These are phyloP conservation scores for Lepetodrilus schrolli DNA, from an alignment of 2,888 invertebrate genomes.

Conservation along the genomic window DNA sequence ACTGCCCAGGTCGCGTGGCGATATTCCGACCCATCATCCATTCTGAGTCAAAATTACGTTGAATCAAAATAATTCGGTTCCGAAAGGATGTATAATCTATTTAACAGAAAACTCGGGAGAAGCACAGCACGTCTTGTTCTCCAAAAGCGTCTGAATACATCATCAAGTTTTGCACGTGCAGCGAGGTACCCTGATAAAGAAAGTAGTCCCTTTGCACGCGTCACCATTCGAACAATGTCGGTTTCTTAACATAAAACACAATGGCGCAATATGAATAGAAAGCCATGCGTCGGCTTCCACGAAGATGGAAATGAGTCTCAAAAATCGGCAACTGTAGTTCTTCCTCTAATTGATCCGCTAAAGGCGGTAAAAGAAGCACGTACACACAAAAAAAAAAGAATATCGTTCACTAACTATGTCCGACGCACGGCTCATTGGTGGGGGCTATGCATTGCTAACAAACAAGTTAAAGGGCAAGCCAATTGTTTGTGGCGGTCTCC, in stretches of 20 bases:
- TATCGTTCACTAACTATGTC: not conserved
- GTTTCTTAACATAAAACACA: not conserved
- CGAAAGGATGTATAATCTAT: slow-evolving; percentile 2
- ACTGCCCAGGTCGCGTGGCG: not conserved
- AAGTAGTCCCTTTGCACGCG: slow-evolving; percentile 5
- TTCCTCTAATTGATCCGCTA: not conserved
- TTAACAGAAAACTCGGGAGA: not conserved
- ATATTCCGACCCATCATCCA: not conserved
- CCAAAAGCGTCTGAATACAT: not conserved
- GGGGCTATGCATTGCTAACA: too few relatives aligned
- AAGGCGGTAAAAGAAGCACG: not conserved
- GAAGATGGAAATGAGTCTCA: not conserved
- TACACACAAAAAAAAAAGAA: not conserved
- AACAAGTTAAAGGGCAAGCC: slow-evolving; percentile 1
- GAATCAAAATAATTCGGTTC: slow-evolving; percentile 10
- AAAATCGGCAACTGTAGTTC: not conserved
- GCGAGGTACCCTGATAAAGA: not conserved
- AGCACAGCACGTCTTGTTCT: not conserved
- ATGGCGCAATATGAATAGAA: not conserved
- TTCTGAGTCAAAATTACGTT: not conserved
- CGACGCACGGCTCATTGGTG: too few relatives aligned
- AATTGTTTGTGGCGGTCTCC: slow-evolving; percentile 9
- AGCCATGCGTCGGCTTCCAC: not conserved
- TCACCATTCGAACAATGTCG: not conserved
- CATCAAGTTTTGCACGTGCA: not conserved